Base-by-base conservation (phyloP, 2,888 invertebrate species). In the Agriopis leucophaearia region DNA sequence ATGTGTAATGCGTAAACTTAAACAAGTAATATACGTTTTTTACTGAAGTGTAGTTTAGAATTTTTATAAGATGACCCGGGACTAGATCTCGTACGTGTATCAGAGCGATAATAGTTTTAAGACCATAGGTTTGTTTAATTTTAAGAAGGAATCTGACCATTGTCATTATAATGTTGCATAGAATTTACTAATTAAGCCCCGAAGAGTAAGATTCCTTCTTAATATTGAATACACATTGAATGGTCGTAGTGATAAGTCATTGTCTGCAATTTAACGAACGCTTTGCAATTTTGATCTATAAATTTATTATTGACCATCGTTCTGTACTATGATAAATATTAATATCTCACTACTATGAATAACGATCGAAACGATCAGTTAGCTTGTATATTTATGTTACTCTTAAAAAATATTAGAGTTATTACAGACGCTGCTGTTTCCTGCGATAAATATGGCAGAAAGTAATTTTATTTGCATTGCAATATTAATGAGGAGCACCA, bases 71-170 rank as follows among this genome's bases (percentile, higher is more conserved):
- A 86, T 73, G 79, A 85, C 70, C 78, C 86, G 91, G 86, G 90
- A 80, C 78, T 72, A 73, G 80, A 78, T 78, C 90, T 91, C 90
- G 84, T 85, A 88, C 91, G 94, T 94, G 94, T 94, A 94, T 94
- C 89, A 91, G 87, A 93, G 94, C 94, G 94, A 94, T 94, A 94
- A 93, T 92, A 92, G 89, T 77, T 84, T 76, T 87, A 86, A 83
- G 88, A 79, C 87, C 86, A 76, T 74, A 81, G 81, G 86, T 81
- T 81, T 72, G 84, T 84, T 78, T 57, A 80, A 79, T 81, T 81
- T 85, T 79, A 82, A 86, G 87, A 82, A 86, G 87, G 69, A 80
- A 86, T 87, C 87, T 83, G 77, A 76, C 77, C 66, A 51, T 62
- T 67, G 44, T 71, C 66, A 56, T 64, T 12, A 51, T 63, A 50